These are phyloP conservation scores for Lacanobia wlatinum DNA, from an alignment of 2,888 invertebrate species.

Conservation along the genomic window DNA sequence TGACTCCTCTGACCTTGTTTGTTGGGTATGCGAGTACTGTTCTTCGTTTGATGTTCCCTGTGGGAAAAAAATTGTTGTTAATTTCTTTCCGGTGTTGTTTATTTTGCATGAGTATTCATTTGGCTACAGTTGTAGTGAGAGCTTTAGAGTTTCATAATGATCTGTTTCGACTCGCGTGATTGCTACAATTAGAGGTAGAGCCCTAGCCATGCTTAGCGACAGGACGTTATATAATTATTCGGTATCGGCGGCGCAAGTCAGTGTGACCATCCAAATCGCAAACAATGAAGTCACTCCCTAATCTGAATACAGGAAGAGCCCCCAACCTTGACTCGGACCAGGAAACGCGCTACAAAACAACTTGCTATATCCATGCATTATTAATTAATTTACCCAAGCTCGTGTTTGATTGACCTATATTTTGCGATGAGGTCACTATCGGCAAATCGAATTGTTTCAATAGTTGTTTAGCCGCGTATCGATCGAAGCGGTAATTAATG, in stretches of 20 bases:
- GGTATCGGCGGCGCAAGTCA: constrained; percentile 4
- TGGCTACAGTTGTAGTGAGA: no score
- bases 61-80: constrained; percentile 14
- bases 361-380: constrained; percentile 33
- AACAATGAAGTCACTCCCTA: constrained; percentile 49
- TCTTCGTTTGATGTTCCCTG: constrained; percentile 49
- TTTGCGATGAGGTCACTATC: constrained; percentile 54
- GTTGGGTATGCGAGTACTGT: constrained; percentile 24
- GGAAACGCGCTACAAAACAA: constrained; percentile 54
- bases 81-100: not conserved
- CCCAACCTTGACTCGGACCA: constrained; percentile 48
- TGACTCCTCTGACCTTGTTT: constrained; percentile 54
- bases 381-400: constrained; percentile 45
- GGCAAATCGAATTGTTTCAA: constrained; percentile 38
- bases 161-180: not conserved
- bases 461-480: constrained; percentile 28
- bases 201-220: not conserved
- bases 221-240: constrained; percentile 17
- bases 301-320: constrained; percentile 57
- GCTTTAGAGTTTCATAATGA: no score
- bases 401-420: constrained; percentile 57
- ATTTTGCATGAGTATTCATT: not conserved
- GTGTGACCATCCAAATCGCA: constrained; percentile 31
- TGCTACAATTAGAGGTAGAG: not conserved
- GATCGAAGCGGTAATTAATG: constrained; percentile 25